Evolutionary conservation across 2,797 vertebrate species (phyloP), one percentile per base, ranked within the genome.

Genomic region (Aplochiton taeniatus): DNA sequence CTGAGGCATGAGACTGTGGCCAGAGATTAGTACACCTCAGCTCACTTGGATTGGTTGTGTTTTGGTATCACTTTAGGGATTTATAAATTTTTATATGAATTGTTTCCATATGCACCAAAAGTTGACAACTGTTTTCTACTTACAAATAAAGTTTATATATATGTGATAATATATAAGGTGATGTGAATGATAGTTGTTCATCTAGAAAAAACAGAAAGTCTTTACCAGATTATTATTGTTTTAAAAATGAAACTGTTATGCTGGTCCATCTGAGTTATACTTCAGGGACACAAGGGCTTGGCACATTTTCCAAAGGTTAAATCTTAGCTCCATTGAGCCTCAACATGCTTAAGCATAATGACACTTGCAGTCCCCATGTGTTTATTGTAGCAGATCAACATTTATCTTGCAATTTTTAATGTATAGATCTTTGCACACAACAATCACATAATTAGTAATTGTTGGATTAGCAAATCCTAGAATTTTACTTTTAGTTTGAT

Each of bases 301-400:
- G 88, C 91, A 91, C 88, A 89, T 85, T 92, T 90, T 92, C 90
- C 87, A 92, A 91, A 92, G 92, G 87, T 89, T 67, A 84, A 81
- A 89, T 77, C 62, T 18, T 82, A 65, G 66, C 83, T 92, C 85
- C 89, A 90, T 91, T 91, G 68, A 65, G n/a, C 20, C 52, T 89
- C 89, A 89, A 91, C 90, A 87, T 92, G 88, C 85, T 91, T 90
- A 92, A 92, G 91, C 90, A 89, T 94, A 93, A 93, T 90, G 91
- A 89, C 87, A 88, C 47, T 90, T 87, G 81, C 84, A 93, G 90
- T 90, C 90, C 86, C 89, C 91, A 87, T 82, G 82, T 81, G 72
- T 88, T 91, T 88, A 89, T 88, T 92, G 90, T 90, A 86, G 91
- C 91, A 89, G 90, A 92, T 93, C 91, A 92, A 92, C 89, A 85